Evolutionary conservation across 2,888 invertebrate genomes (phyloP).

Genomic region (Hydraecia micacea): DNA sequence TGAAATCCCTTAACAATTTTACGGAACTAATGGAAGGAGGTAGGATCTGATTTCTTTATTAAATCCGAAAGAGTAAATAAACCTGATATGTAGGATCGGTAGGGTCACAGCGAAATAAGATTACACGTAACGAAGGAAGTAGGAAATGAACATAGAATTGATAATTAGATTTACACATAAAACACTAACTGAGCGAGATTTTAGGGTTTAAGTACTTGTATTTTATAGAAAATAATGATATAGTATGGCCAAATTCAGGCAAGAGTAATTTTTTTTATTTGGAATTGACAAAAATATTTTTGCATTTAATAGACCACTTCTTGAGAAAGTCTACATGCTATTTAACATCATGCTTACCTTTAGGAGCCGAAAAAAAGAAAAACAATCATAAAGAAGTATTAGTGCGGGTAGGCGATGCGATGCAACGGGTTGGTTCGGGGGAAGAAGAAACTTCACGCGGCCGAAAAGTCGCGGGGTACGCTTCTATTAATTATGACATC

Average conservation of each 20-base stretch:
- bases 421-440: too few species aligned
- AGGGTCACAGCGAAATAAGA: slow-evolving; percentile 46
- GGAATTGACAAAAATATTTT: too few species aligned
- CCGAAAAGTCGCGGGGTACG: too few species aligned
- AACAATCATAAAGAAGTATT: too few species aligned
- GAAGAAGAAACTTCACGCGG: too few species aligned
- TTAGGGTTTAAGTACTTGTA: not conserved
- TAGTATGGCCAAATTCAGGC: not conserved
- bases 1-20: slow-evolving; percentile 23
- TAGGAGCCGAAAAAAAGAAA: too few species aligned
- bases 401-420: too few species aligned
- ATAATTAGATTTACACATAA: slow-evolving; percentile 27
- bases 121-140: slow-evolving; percentile 48
- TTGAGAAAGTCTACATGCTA: too few species aligned
- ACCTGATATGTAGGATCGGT: slow-evolving; percentile 6
- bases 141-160: slow-evolving; percentile 38
- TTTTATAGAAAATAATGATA: not conserved
- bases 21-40: slow-evolving; percentile 16
- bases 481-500: too few species aligned
- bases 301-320: too few species aligned
- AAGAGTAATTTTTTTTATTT: not conserved
- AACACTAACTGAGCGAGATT: not conserved
- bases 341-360: too few species aligned
- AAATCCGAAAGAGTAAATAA: slow-evolving; percentile 38
- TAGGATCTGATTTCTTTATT: slow-evolving; percentile 39